Evolutionary conservation across 1,140 invertebrate genomes (phyloP).

Genomic region (Apis laboriosa): DNA sequence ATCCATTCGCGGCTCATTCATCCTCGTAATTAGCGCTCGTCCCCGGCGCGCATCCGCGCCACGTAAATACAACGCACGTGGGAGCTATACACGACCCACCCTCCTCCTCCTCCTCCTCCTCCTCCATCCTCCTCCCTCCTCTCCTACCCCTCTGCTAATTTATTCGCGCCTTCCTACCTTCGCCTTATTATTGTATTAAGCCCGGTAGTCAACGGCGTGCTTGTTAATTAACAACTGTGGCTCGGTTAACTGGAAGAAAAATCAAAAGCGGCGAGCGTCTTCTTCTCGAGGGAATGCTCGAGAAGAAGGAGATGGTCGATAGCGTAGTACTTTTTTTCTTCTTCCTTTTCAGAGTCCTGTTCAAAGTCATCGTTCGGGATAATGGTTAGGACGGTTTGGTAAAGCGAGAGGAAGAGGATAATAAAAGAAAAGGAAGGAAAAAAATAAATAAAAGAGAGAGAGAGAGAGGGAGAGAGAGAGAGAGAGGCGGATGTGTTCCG

Average conservation of each 20-base stretch:
- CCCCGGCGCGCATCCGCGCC: conserved; percentile 41
- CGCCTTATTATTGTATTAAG: conserved; percentile 59
- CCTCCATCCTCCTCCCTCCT: conserved; percentile 14
- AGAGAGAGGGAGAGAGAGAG: not conserved
- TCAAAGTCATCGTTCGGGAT: not conserved
- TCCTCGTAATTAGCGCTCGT: conserved; percentile 61
- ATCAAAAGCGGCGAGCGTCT: not conserved
- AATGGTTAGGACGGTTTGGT: not conserved
- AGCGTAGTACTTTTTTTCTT: not conserved
- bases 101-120: conserved; percentile 6
- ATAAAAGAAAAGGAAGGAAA: not conserved
- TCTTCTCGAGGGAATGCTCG: no score
- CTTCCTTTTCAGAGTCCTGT: no score
- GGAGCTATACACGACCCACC: conserved; percentile 49
- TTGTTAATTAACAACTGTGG: conserved; percentile 41
- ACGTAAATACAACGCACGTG: conserved; percentile 59
- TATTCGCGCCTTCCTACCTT: conserved; percentile 42
- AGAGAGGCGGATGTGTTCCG: not conserved
- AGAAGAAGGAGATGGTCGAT: not conserved
- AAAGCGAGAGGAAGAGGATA: not conserved
- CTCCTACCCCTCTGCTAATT: conserved; percentile 38
- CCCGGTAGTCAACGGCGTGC: conserved; percentile 27
- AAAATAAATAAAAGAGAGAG: no score
- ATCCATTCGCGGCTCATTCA: conserved; percentile 58
- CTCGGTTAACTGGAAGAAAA: conserved; percentile 9